Evolutionary conservation across 2,888 invertebrate species (phyloP), one percentile per base, ranked within the genome.

Genomic region (Lordiphosa andalusiaca): DNA sequence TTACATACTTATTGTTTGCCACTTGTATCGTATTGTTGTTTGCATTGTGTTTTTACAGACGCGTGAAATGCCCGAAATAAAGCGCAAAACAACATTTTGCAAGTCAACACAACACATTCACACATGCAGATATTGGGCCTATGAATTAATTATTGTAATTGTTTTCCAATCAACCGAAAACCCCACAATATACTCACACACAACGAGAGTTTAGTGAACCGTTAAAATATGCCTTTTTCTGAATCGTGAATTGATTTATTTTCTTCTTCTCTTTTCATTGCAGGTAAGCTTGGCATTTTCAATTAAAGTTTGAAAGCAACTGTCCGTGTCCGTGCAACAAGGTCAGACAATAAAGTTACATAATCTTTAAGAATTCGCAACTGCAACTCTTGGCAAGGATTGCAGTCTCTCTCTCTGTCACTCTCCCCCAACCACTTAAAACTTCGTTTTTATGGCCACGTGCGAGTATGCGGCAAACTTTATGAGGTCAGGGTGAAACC

Each of bases 401-500:
- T 33, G 30, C 60, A 40, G 35, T 35, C 67, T 41, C 67, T 60
- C 37, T 46, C 60, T 41, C 67, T 60, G 41, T 46, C 4, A 25
- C 36, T 33, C 16, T 19, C 16, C 13, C 30, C 10, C 40, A 40
- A 7, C 25, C 58, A 33, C 66, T n/a, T 35, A 41, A 12, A n/a
- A 30, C 51, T 37, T 36, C 33, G 53, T 67, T 78, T 75, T 66
- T 82, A 65, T 62, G 57, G 62, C 53, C 75, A 74, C 80, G 80
- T 65, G 83, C 71, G 60, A 71, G 67, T 68, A 63, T 77, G 83
- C 61, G 72, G 80, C 75, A 65, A 63, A 62, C 52, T 62, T 61
- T 75, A 75, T 57, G 83, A 75, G 74, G 74, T 83, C 74, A 75
- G 80, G 83, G 74, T 75, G 53, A 83, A 60, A 53, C 57, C 39